A percentile compares a stretch with the other conserved stretches of the same genome.
These are phyloP conservation scores for Diglossa cyanea DNA, from an alignment of 2,797 vertebrate species.

Conservation along the genomic window DNA sequence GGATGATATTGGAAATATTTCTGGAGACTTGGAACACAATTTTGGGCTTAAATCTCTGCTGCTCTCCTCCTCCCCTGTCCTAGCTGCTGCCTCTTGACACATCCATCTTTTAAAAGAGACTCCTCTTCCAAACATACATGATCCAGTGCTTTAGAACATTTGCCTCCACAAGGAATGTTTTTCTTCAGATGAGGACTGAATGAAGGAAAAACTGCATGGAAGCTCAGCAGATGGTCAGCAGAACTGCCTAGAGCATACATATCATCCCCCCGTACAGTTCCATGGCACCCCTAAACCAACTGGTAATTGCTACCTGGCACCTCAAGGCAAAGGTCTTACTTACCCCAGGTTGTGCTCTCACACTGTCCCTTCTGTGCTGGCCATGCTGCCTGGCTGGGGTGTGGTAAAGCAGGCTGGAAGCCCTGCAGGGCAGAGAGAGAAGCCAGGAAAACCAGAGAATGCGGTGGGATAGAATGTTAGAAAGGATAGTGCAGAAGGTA, in stretches of 20 bases:
- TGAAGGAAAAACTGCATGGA: neutral
- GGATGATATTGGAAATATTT: neutral
- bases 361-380: neutral
- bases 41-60: neutral
- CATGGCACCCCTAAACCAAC: neutral
- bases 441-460: neutral
- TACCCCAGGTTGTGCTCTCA: neutral
- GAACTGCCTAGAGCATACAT: neutral
- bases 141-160: neutral
- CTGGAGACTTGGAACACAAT: neutral
- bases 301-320: neutral
- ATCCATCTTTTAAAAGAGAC: neutral
- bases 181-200: neutral
- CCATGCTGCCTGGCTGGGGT: neutral
- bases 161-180: neutral
- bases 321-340: neutral
- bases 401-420: neutral
- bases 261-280: neutral
- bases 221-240: neutral
- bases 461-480: too few species aligned
- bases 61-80: neutral
- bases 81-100: neutral
- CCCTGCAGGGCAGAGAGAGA: neutral
- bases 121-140: neutral
- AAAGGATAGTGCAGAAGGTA: too few species aligned